Conservation (phyloP, 2,113 vertebrate species). For the Psammodynastes pulverulentus region DNA sequence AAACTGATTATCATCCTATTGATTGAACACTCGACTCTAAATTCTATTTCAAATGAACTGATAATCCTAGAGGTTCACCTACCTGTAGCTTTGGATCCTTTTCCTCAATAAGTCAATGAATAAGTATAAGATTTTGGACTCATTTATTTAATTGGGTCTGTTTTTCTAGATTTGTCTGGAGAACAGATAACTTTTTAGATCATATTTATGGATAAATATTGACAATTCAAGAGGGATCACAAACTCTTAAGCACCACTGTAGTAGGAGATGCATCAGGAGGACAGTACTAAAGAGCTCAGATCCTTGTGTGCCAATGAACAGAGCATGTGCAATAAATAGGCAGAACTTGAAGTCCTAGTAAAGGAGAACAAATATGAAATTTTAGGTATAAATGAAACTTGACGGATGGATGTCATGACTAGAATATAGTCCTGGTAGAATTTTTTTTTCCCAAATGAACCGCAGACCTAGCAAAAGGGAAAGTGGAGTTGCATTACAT, state of each 20-base stretch:
- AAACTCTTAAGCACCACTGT: background rate
- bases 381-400: background rate
- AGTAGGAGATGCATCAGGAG: background rate
- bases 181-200: background rate
- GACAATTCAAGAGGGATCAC: background rate
- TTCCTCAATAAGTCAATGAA: background rate
- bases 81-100: background rate
- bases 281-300: background rate
- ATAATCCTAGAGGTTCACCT: too few relatives aligned
- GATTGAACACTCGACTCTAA: too few relatives aligned
- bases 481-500: background rate
- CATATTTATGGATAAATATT: background rate
- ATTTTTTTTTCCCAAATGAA: background rate
- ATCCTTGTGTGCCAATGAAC: background rate
- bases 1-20: too few relatives aligned
- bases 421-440: background rate
- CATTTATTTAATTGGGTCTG: background rate
- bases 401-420: background rate
- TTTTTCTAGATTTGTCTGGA: background rate
- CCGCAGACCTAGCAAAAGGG: background rate
- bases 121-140: background rate
- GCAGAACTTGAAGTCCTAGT: background rate
- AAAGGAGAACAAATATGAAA: background rate
- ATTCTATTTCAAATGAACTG: too few relatives aligned
- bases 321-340: background rate